Conservation (phyloP, 2,113 vertebrate genomes). For the Vireo altiloquus region DNA sequence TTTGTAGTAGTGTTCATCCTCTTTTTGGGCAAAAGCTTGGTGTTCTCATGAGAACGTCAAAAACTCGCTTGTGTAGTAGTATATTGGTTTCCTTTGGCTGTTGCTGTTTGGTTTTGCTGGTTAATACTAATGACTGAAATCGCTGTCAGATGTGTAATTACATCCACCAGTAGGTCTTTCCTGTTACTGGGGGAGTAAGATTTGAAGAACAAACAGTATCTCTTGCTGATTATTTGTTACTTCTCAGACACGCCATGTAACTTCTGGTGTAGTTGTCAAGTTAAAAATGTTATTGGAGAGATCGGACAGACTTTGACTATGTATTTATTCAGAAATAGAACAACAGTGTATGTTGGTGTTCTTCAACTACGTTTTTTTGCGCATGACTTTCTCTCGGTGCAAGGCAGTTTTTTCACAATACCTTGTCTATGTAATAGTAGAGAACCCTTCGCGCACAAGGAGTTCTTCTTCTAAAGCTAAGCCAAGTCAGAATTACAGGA, state of each 20-base stretch:
- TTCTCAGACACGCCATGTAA: rapidly evolving
- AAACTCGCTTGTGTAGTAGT: not conserved
- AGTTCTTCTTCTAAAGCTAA: not conserved
- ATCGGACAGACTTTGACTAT: not conserved
- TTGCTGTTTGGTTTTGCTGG: not conserved
- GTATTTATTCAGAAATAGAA: not conserved
- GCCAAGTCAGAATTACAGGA: not conserved
- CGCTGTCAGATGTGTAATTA: rapidly evolving
- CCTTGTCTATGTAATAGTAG: not conserved
- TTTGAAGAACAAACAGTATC: not conserved
- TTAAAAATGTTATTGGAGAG: not conserved
- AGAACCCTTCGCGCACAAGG: not conserved
- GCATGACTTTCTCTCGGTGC: not conserved
- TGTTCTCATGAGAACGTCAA: not conserved
- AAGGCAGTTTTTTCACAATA: not conserved
- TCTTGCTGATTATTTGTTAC: not conserved
- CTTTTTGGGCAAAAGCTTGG: not conserved
- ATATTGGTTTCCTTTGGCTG: not conserved
- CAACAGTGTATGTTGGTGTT: not conserved
- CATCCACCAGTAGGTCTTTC: not conserved
- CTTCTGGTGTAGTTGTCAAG: not conserved
- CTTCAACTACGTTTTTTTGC: not conserved
- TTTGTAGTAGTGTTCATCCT: not conserved
- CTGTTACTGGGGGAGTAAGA: not conserved
- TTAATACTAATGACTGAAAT: not conserved